Evolutionary conservation across 2,797 vertebrate genomes (phyloP).

Genomic region (Natrix natrix): DNA sequence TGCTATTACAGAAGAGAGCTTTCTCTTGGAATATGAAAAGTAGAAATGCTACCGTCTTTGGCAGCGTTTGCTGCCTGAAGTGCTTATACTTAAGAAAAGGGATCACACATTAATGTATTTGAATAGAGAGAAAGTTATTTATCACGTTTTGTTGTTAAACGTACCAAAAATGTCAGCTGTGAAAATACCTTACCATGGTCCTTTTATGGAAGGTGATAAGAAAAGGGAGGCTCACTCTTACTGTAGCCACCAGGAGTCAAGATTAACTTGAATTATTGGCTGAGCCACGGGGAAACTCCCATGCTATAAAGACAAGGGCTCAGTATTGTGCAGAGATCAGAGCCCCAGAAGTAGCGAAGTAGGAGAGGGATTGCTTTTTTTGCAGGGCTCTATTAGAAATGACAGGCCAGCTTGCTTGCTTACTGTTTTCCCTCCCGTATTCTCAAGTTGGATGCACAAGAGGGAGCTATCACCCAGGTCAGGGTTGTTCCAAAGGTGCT

Average conservation of each 20-base stretch:
- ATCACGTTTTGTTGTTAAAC: neutral
- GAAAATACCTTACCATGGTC: neutral
- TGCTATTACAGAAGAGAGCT: neutral
- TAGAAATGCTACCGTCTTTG: neutral
- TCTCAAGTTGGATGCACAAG: neutral
- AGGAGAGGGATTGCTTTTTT: neutral
- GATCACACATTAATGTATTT: neutral
- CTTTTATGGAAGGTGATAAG: neutral
- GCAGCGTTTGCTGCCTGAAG: neutral
- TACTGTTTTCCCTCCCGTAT: neutral
- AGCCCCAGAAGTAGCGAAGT: neutral
- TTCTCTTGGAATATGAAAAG: neutral
- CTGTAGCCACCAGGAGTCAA: neutral
- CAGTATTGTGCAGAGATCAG: neutral
- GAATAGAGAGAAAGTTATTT: neutral
- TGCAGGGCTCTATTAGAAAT: neutral
- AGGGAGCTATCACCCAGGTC: neutral
- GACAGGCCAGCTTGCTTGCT: neutral
- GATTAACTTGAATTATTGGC: neutral
- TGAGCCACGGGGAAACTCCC: neutral
- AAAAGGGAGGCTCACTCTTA: neutral
- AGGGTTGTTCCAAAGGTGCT: neutral
- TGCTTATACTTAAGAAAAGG: neutral
- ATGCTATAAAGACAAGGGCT: neutral
- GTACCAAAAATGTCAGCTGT: neutral